phyloP scores from a whole-genome alignment of 2,888 invertebrate species.

The Alcis repandata region DNA sequence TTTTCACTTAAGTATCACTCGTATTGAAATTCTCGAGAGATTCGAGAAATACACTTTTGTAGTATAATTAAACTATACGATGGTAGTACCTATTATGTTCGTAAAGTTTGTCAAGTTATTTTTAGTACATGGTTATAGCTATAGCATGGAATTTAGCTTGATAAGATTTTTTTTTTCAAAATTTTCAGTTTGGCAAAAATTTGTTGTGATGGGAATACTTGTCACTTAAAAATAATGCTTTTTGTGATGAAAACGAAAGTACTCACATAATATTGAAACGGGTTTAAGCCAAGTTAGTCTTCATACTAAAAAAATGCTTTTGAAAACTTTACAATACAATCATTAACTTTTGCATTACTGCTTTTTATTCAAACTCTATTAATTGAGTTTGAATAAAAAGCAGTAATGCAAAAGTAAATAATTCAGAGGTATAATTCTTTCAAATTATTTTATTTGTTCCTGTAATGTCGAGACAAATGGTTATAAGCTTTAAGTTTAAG shows the following conservation, averaged over 20 bases:
- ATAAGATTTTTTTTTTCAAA: too few relatives aligned
- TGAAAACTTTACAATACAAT: too few relatives aligned
- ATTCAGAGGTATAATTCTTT: background rate
- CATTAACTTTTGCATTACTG: background rate
- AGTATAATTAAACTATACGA: slow-evolving; percentile 4
- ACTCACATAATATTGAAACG: too few relatives aligned
- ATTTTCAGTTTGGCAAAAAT: too few relatives aligned
- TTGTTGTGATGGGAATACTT: too few relatives aligned
- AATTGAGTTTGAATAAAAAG: background rate
- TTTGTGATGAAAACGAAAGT: too few relatives aligned
- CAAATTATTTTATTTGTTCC: slow-evolving; percentile 29
- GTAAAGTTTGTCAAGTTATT: background rate
- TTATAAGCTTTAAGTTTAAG: slow-evolving; percentile 47
- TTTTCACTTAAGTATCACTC: slow-evolving; percentile 57
- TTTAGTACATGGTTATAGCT: background rate
- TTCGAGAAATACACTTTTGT: slow-evolving; percentile 18
- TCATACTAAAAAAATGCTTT: too few relatives aligned
- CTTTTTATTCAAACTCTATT: background rate
- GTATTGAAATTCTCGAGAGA: slow-evolving; percentile 18
- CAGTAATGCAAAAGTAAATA: background rate
- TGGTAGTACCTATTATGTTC: background rate
- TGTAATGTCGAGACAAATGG: slow-evolving; percentile 37
- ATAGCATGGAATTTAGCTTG: background rate
- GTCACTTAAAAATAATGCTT: too few relatives aligned
- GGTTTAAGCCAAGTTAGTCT: background rate